phyloP scores from a whole-genome alignment of 2,113 vertebrate genomes.

The Calidris pugnax region DNA sequence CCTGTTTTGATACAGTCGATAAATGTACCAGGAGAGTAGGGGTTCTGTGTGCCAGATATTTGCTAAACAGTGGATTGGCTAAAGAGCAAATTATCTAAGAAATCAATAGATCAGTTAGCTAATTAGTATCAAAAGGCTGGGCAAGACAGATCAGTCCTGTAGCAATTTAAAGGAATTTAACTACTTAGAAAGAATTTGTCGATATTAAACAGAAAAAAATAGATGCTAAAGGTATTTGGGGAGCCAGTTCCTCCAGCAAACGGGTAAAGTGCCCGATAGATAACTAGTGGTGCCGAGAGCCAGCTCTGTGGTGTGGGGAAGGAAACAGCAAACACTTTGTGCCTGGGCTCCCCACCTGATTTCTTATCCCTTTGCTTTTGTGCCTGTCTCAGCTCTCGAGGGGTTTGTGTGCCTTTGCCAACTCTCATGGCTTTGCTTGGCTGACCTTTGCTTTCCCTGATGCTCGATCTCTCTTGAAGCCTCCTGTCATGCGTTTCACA shows the following conservation, averaged over 20 bases:
- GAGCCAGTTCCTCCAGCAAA: not conserved
- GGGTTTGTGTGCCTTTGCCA: not conserved
- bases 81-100: not conserved
- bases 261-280: not conserved
- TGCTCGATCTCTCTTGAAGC: not conserved
- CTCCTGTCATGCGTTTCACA: not conserved
- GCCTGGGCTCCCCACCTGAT: not conserved
- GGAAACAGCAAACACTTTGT: not conserved
- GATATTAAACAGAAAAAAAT: not conserved
- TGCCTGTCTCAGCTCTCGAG: not conserved
- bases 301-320: not conserved
- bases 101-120: not conserved
- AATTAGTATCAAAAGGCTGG: not conserved
- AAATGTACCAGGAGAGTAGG: not conserved
- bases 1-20: not conserved
- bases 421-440: accelerated
- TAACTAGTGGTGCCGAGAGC: not conserved
- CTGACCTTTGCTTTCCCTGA: not conserved
- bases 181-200: not conserved
- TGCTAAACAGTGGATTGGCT: not conserved
- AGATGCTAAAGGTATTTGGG: not conserved
- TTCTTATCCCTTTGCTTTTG: not conserved
- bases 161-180: not conserved
- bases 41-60: not conserved
- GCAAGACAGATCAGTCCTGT: not conserved